phyloP scores from a whole-genome alignment of 2,113 vertebrate genomes.

The Narcine bancroftii region DNA sequence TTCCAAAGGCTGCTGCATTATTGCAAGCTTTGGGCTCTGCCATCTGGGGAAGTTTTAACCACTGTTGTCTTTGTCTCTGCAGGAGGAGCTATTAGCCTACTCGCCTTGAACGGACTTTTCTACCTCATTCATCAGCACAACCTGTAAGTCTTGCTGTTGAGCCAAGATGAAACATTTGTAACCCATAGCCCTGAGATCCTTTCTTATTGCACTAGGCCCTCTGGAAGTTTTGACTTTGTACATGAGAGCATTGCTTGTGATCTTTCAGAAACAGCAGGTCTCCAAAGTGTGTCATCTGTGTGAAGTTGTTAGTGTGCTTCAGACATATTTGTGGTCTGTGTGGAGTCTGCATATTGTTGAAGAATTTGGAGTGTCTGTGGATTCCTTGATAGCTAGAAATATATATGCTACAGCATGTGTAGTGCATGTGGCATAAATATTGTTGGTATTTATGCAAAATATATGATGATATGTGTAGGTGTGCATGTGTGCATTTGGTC shows the following conservation, averaged over 20 bases:
- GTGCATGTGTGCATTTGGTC: no score
- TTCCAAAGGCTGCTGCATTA: no score
- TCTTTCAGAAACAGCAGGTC: neutral
- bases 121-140: constrained; percentile 90
- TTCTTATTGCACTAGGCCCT: neutral
- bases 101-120: constrained; percentile 89
- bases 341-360: neutral
- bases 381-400: neutral
- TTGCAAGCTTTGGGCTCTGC: neutral
- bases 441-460: neutral
- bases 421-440: neutral
- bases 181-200: neutral
- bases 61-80: constrained; percentile 39
- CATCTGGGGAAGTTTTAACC: neutral
- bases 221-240: neutral
- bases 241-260: neutral
- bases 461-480: no score
- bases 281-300: neutral
- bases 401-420: neutral
- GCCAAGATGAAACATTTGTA: neutral
- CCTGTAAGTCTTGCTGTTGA: constrained; percentile 66
- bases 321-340: no score
- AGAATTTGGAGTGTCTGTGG: neutral
- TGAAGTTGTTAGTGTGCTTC: neutral
- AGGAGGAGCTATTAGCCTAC: constrained; percentile 89